A percentile compares a stretch with the other conserved stretches of the same genome.
Conservation (phyloP, 1,140 invertebrate genomes). For the Helicoverpa armigera region DNA sequence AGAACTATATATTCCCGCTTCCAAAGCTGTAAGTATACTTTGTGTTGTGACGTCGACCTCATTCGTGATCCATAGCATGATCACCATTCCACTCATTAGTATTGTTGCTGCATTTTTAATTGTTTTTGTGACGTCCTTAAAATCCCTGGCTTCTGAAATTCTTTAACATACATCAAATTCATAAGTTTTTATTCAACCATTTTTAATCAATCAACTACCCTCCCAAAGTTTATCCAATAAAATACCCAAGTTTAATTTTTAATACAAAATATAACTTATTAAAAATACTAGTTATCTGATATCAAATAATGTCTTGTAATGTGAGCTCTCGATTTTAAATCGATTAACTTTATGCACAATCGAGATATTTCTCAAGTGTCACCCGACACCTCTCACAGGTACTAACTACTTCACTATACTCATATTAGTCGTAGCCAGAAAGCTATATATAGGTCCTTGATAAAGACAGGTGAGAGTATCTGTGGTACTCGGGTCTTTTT, state of each 20-base stretch:
- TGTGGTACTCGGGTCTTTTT: no score
- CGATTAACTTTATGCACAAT: neutral
- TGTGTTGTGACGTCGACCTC: slow-evolving; percentile 6
- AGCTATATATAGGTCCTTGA: no score
- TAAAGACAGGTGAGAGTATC: no score
- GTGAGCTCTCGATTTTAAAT: neutral
- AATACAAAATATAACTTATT: no score
- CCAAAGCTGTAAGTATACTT: slow-evolving; percentile 24
- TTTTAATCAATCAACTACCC: no score
- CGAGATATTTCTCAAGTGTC: neutral
- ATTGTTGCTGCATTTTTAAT: slow-evolving; percentile 9
- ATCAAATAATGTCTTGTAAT: no score
- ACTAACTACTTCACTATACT: slow-evolving; percentile 9
- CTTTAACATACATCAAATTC: neutral
- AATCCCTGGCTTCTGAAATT: slow-evolving; percentile 2
- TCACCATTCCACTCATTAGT: slow-evolving; percentile 13
- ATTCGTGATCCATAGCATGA: slow-evolving; percentile 29
- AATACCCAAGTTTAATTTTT: no score
- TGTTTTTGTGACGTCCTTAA: slow-evolving; percentile 6
- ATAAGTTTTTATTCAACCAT: neutral
- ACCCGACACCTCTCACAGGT: neutral
- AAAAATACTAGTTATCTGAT: no score
- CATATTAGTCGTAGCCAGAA: neutral
- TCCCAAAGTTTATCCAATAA: no score
- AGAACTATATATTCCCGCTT: neutral